Evolutionary conservation across 2,888 invertebrate species (phyloP).

Genomic region (Conops quadrifasciatus): DNA sequence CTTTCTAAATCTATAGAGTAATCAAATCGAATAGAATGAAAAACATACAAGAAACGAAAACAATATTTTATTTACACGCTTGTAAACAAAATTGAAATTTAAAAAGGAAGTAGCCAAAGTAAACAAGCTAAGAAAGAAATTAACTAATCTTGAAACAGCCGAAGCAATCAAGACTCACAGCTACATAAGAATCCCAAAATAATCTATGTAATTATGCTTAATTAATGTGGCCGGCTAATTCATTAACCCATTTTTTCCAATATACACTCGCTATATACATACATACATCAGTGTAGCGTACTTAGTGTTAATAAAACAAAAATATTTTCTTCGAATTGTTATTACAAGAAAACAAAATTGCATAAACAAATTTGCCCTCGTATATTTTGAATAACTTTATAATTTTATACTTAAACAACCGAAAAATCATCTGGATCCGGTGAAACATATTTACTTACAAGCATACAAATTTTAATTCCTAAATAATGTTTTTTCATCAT

Average conservation of each 20-base stretch:
- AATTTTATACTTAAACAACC: neutral
- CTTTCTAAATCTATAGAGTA: constrained; percentile 56
- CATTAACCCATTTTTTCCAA: constrained; percentile 9
- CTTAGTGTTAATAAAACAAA: neutral
- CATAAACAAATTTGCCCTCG: neutral
- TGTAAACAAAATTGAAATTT: constrained; percentile 6
- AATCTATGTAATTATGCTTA: constrained; percentile 20
- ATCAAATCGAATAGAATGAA: neutral
- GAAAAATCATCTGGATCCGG: too few species aligned
- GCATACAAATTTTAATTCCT: neutral
- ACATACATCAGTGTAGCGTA: neutral
- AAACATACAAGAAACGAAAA: neutral
- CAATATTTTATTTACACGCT: constrained; percentile 16
- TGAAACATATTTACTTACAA: neutral
- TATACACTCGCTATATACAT: neutral
- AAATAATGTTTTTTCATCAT: too few species aligned
- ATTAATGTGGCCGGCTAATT: constrained; percentile 11
- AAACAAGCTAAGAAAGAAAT: constrained; percentile 5
- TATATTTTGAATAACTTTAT: neutral
- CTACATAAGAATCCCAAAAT: neutral
- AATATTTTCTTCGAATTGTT: neutral
- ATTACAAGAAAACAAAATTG: neutral
- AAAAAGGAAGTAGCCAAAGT: neutral
- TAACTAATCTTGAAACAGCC: constrained; percentile 10
- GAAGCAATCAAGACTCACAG: too few species aligned